These are phyloP conservation scores for Conops quadrifasciatus DNA, from an alignment of 2,888 invertebrate genomes.

Conservation along the genomic window DNA sequence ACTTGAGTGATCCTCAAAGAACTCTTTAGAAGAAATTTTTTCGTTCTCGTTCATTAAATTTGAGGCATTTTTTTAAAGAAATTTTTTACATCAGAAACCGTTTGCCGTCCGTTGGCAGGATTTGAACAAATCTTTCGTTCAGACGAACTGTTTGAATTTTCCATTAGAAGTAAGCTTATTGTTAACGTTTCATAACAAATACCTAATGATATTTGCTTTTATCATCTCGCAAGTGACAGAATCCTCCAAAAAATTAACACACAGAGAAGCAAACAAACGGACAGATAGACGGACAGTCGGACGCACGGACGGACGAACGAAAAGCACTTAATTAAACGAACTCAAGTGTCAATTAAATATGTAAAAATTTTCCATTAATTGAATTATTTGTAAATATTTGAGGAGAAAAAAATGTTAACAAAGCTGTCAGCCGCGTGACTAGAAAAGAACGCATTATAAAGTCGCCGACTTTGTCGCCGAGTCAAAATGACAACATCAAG, in stretches of 20 bases:
- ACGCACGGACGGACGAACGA: not conserved
- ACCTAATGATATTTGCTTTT: too few species aligned
- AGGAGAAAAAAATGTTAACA: not conserved
- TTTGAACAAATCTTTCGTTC: too few species aligned
- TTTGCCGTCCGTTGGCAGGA: too few species aligned
- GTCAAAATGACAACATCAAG: not conserved
- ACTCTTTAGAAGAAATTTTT: too few species aligned
- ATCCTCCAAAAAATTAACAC: not conserved
- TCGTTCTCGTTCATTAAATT: too few species aligned
- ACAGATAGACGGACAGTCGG: not conserved
- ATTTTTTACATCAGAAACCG: too few species aligned
- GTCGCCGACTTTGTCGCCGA: not conserved
- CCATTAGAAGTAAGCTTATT: too few species aligned
- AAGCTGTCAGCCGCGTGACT: not conserved
- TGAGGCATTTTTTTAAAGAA: too few species aligned
- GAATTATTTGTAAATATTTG: conserved; percentile 11
- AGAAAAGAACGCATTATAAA: conserved; percentile 1
- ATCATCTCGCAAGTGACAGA: too few species aligned
- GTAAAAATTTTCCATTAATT: conserved; percentile 1
- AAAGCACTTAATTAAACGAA: not conserved
- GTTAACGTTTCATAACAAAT: too few species aligned
- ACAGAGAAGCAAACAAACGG: not conserved
- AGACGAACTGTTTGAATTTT: too few species aligned
- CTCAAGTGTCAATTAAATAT: conserved; percentile 15
- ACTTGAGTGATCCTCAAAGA: too few species aligned